These are phyloP conservation scores for Sipha flava DNA, from an alignment of 1,140 invertebrate genomes.

Conservation along the genomic window DNA sequence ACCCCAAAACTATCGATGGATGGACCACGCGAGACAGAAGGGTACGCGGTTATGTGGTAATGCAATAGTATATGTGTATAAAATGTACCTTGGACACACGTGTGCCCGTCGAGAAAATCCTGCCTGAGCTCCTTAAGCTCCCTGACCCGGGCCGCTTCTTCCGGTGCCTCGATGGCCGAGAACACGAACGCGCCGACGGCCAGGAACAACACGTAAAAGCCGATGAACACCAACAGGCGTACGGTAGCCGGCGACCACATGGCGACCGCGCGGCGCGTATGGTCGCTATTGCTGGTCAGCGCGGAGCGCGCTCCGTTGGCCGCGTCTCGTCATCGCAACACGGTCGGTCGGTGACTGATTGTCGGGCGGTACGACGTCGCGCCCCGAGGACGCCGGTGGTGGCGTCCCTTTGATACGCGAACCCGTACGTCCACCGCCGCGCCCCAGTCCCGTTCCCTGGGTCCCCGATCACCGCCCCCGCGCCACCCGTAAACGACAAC, in stretches of 20 bases:
- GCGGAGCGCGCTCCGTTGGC: background rate
- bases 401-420: background rate
- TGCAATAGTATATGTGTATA: too few species aligned
- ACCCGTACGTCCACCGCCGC: background rate
- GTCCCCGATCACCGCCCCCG: background rate
- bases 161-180: conserved; percentile 61
- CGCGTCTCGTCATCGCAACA: conserved; percentile 31
- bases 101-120: conserved; percentile 53
- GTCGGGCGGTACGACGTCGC: background rate
- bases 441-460: too few species aligned
- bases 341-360: conserved; percentile 26
- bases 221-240: conserved; percentile 35
- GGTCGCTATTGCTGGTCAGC: conserved; percentile 5
- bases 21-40: too few species aligned
- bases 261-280: background rate
- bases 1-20: too few species aligned
- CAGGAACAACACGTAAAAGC: conserved; percentile 42
- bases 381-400: background rate
- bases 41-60: too few species aligned
- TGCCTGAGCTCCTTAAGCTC: conserved; percentile 49
- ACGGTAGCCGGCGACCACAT: conserved; percentile 29
- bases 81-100: conserved; percentile 53
- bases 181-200: conserved; percentile 61
- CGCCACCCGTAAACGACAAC: background rate
- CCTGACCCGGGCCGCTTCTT: conserved; percentile 51